Evolutionary conservation across 1,140 invertebrate genomes (phyloP), one percentile per base, ranked within the genome.

Genomic region (Drosophila simulans): DNA sequence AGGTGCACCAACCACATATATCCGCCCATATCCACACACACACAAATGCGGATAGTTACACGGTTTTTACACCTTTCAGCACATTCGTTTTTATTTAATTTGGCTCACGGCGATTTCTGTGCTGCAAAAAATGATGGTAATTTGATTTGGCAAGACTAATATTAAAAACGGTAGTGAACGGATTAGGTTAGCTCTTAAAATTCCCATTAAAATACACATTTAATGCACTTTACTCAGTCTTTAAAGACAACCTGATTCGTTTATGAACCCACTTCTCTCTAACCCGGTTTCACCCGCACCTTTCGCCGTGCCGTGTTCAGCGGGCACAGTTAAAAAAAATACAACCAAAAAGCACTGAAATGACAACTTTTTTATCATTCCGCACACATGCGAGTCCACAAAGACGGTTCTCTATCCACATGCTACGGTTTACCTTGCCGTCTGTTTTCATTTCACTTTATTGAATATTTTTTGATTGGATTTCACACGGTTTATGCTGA

Each of bases 11-110:
- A 56, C 46, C 31, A 42, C 4, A 37, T 31, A 31, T 8, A 31
- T 10, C 0, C 5, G 1, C 0, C 0, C 2, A 31, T 31, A 31
- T 31, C 27, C 27, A 31, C 25, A 39, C 4, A 42, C 25, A 51
- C 22, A 48, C 11, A 52, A 40, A 64, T 10, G 35, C 27, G 43
- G 34, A 59, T 27, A 52, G 31, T 37, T 58, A 48, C 60, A 66
- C 57, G 66, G 45, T 62, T 73, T 78, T 69, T 74, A 74, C 58
- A 83, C 80, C 62, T 79, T 60, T 69, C 63, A 37, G 13, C 63
- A 27, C 54, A 46, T 68, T 35, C 31, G 31, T 48, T 82, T 79
- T 79, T 82, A 78, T 82, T 83, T 48, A 55, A 83, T 82, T 83
- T 83, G 45, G 55, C 53, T 62, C 60, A 74, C 54, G 8, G 31